Conservation (phyloP, 2,888 invertebrate species). For the Microchrysa polita region DNA sequence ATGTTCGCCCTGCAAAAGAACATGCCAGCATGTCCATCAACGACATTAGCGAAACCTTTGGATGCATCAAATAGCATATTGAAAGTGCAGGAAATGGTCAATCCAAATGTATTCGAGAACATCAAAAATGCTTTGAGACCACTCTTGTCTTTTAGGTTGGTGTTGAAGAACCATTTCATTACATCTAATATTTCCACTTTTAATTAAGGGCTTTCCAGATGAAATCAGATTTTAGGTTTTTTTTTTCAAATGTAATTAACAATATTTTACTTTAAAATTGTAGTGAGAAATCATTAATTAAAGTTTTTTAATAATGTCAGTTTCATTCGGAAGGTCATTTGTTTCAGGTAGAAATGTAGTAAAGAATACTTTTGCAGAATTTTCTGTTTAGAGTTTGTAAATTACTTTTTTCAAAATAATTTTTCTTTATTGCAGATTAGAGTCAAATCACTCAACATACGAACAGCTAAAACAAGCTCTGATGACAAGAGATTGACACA, state of each 20-base stretch:
- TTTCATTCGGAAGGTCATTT: too few species aligned
- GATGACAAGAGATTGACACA: conserved; percentile 48
- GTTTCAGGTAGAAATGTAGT: too few species aligned
- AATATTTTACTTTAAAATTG: neutral
- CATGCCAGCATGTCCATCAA: conserved; percentile 52
- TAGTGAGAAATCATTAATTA: neutral
- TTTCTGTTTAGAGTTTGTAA: too few species aligned
- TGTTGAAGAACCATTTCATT: neutral
- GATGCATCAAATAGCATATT: conserved; percentile 51
- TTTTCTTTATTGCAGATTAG: conserved; percentile 44
- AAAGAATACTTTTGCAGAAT: too few species aligned
- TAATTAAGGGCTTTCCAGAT: neutral
- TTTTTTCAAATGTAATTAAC: too few species aligned
- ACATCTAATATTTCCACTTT: neutral
- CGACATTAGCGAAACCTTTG: conserved; percentile 46
- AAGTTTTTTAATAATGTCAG: too few species aligned
- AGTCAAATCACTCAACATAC: conserved; percentile 49
- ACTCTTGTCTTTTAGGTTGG: conserved; percentile 50
- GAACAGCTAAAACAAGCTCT: conserved; percentile 48
- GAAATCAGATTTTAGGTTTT: neutral
- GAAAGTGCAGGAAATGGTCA: conserved; percentile 51
- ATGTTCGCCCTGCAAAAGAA: conserved; percentile 51
- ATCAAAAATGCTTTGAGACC: conserved; percentile 52
- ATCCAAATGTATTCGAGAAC: conserved; percentile 52
- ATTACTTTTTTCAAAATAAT: too few species aligned